Evolutionary conservation across 2,888 invertebrate species (phyloP).

Genomic region (Endomychus coccineus): DNA sequence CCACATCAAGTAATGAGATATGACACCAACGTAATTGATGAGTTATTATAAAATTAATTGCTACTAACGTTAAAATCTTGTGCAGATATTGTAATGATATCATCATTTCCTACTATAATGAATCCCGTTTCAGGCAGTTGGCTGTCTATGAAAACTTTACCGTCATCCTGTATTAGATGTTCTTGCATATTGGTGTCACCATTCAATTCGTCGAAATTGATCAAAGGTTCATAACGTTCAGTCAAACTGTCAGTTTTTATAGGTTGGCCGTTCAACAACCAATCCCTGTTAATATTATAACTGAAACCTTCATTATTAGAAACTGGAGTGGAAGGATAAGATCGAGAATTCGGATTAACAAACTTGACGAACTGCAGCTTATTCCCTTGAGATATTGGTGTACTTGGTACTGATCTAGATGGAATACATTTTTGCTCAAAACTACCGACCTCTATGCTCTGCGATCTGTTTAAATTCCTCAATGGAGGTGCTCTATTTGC

Average conservation of each 20-base stretch:
- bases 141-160: too few species aligned
- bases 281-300: constrained; percentile 39
- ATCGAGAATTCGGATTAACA: constrained; percentile 52
- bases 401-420: constrained; percentile 63
- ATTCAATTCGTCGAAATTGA: constrained; percentile 20
- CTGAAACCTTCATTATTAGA: constrained; percentile 42
- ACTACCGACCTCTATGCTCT: constrained; percentile 32
- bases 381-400: constrained; percentile 48
- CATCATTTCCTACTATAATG: constrained; percentile 8
- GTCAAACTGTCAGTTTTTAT: constrained; percentile 27
- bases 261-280: constrained; percentile 41
- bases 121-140: too few species aligned
- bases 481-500: constrained; percentile 9
- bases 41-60: too few species aligned
- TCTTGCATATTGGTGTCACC: constrained; percentile 25
- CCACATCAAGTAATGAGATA: too few species aligned
- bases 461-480: constrained; percentile 20
- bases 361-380: constrained; percentile 39
- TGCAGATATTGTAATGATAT: constrained; percentile 10
- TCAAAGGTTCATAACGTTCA: constrained; percentile 9
- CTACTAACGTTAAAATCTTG: constrained; percentile 14
- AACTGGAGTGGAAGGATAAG: constrained; percentile 70
- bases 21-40: too few species aligned
- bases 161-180: constrained; percentile 16
- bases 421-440: constrained; percentile 35